Conservation (phyloP, 2,888 invertebrate genomes). For the Troglohyphantes excavatus region DNA sequence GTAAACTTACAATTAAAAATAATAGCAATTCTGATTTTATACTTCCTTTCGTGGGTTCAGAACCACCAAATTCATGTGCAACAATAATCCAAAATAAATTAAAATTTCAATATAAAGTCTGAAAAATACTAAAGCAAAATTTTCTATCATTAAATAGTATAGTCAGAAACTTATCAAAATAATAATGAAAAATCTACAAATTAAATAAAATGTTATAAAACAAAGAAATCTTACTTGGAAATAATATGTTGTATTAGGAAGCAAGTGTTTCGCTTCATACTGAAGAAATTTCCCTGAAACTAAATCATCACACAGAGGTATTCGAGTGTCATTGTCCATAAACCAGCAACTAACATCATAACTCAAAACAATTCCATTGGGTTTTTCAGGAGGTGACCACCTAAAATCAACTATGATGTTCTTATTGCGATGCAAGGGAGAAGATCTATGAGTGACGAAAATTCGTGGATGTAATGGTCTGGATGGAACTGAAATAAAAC, state of each 20-base stretch:
- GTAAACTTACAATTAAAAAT: too few species aligned
- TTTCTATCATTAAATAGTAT: neutral
- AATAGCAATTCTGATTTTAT: too few species aligned
- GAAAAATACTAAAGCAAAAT: too few species aligned
- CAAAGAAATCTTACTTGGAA: slow-evolving; percentile 86
- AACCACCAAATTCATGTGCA: too few species aligned
- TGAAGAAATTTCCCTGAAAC: slow-evolving; percentile 85
- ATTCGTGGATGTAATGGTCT: slow-evolving; percentile 89
- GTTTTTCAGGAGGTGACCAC: slow-evolving; percentile 89
- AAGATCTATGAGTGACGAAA: slow-evolving; percentile 86
- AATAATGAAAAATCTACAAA: too few species aligned
- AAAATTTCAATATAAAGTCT: neutral
- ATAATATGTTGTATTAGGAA: slow-evolving; percentile 87
- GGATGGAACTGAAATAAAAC: slow-evolving; percentile 86
- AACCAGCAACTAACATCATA: slow-evolving; percentile 89
- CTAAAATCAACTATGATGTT: slow-evolving; percentile 87
- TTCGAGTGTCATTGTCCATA: slow-evolving; percentile 46
- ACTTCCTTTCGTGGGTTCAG: too few species aligned
- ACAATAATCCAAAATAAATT: too few species aligned
- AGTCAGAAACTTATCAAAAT: too few species aligned
- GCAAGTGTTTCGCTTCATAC: slow-evolving; percentile 85
- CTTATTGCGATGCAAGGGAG: slow-evolving; percentile 80
- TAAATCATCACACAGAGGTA: slow-evolving; percentile 29
- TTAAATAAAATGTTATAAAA: too few species aligned
- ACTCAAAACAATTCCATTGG: slow-evolving; percentile 89